These are phyloP conservation scores for Etia nguti DNA, from an alignment of 2,113 vertebrate species.

Conservation along the genomic window DNA sequence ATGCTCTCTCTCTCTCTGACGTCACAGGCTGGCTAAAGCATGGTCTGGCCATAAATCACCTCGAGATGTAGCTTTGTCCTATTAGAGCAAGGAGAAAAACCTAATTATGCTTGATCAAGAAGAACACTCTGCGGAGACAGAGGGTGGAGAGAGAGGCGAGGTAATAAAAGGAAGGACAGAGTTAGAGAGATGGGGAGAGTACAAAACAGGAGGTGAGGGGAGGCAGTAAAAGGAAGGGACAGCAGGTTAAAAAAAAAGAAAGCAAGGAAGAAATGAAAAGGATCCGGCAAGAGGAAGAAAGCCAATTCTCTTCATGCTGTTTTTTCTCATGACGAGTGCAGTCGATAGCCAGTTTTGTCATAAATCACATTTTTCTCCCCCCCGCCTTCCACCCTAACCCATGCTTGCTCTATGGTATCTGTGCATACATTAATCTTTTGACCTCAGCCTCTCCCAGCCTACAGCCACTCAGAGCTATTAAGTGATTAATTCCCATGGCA, in stretches of 20 bases:
- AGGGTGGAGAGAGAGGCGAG: conserved; percentile 37
- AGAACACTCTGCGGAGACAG: conserved; percentile 64
- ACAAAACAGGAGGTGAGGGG: conserved; percentile 29
- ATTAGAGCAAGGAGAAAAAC: conserved; percentile 73
- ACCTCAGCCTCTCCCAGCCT: conserved; percentile 42
- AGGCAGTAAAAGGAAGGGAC: conserved; percentile 8
- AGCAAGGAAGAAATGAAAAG: background rate
- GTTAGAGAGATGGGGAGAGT: conserved; percentile 36
- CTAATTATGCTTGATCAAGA: conserved; percentile 73
- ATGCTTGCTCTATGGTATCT: conserved; percentile 1
- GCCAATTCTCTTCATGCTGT: background rate
- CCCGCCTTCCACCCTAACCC: conserved; percentile 28
- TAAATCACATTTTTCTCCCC: conserved; percentile 40
- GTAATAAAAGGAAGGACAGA: conserved; percentile 61
- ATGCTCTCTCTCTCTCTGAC: conserved; percentile 31
- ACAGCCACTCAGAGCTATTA: conserved; percentile 43
- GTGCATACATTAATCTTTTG: conserved; percentile 59
- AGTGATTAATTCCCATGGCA: conserved; percentile 38
- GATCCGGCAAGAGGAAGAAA: background rate
- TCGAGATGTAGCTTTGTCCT: conserved; percentile 66
- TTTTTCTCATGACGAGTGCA: conserved; percentile 1
- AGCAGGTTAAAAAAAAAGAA: conserved; percentile 7
- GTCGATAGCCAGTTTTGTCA: conserved; percentile 35
- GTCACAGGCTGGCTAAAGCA: conserved; percentile 50
- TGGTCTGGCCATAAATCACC: conserved; percentile 71